Conservation (phyloP, 1,140 invertebrate genomes). For the Panulirus ornatus region DNA sequence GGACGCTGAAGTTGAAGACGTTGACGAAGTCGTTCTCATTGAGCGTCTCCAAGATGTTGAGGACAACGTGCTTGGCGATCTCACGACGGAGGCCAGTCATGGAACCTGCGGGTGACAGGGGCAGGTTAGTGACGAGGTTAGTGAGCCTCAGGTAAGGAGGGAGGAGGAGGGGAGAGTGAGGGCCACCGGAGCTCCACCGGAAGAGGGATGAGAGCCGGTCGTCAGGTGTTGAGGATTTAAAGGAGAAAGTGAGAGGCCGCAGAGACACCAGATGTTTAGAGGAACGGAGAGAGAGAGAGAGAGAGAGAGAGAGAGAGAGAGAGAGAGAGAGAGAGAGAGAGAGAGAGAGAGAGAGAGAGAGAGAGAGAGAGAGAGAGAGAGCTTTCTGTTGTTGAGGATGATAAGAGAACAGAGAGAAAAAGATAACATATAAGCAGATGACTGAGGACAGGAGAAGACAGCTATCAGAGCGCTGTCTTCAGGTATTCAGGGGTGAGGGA, state of each 20-base stretch:
- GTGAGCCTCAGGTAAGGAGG: background rate
- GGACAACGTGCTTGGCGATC: constrained; percentile 94
- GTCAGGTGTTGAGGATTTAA: background rate
- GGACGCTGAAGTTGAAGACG: constrained; percentile 88
- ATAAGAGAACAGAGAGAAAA: too few relatives aligned
- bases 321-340: background rate
- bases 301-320: background rate
- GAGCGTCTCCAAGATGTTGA: constrained; percentile 94
- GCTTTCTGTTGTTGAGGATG: too few relatives aligned
- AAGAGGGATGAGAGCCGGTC: background rate
- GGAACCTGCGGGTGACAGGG: constrained; percentile 85
- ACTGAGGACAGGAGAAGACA: too few relatives aligned
- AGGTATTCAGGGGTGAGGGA: too few relatives aligned
- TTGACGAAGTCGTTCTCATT: constrained; percentile 99
- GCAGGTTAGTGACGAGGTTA: background rate
- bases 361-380: constrained; percentile 6
- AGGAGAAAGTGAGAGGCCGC: background rate
- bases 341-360: constrained; percentile 8
- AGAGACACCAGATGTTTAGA: too few relatives aligned
- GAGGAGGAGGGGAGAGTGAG: background rate
- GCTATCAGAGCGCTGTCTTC: too few relatives aligned
- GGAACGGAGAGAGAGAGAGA: background rate
- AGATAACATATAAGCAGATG: too few relatives aligned
- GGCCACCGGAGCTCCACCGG: background rate
- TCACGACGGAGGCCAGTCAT: constrained; percentile 96